Conservation (phyloP, 2,888 invertebrate genomes). For the Limnephilus marmoratus region DNA sequence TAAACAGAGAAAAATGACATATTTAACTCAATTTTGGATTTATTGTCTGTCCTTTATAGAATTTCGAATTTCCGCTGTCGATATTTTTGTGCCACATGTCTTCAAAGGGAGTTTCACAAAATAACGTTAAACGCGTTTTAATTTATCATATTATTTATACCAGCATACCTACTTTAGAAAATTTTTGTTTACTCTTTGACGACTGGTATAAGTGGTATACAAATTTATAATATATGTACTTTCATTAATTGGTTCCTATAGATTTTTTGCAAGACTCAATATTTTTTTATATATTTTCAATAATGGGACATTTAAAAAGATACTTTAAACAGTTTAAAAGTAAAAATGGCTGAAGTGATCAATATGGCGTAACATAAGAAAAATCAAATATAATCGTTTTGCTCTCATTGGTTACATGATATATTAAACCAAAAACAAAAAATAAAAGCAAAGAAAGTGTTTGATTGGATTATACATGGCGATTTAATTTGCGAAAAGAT, state of each 20-base stretch:
- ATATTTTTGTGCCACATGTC: not conserved
- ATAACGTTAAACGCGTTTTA: not conserved
- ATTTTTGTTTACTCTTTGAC: not conserved
- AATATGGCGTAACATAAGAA: constrained; percentile 2
- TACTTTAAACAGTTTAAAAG: not conserved
- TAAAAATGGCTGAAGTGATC: not conserved
- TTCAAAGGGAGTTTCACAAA: not conserved
- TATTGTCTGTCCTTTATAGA: too few species aligned
- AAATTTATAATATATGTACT: not conserved
- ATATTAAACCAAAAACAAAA: too few species aligned
- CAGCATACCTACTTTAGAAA: too few species aligned
- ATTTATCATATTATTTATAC: not conserved
- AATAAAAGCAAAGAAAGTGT: not conserved
- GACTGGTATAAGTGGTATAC: not conserved
- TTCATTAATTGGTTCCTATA: not conserved
- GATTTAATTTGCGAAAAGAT: not conserved
- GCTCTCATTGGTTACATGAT: not conserved
- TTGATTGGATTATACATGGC: not conserved
- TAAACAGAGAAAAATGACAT: too few species aligned
- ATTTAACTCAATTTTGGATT: too few species aligned
- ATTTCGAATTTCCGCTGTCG: too few species aligned
- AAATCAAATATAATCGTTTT: not conserved
- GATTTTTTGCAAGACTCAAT: too few species aligned
- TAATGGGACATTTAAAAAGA: not conserved
- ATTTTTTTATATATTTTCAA: not conserved